These are phyloP conservation scores for Malacoraja senta DNA, from an alignment of 2,797 vertebrate species.

Conservation along the genomic window DNA sequence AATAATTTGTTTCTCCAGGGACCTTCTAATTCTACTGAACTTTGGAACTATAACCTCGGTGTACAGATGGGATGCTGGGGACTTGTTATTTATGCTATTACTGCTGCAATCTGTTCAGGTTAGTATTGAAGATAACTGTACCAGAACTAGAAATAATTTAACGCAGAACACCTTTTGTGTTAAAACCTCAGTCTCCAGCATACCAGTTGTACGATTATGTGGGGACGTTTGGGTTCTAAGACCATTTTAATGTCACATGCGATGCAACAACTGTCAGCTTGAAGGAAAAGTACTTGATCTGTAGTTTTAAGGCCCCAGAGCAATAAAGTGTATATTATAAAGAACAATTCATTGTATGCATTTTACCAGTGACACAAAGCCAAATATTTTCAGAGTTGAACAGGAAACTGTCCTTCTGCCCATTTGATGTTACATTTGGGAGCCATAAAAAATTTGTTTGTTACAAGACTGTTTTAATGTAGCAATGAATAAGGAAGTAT, in stretches of 20 bases:
- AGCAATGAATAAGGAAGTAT: not conserved
- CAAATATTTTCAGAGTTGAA: not conserved
- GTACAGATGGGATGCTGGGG: conserved; percentile 99
- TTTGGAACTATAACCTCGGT: conserved; percentile 76
- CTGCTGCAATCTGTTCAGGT: conserved; percentile 89
- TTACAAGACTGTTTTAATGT: conserved; percentile 8
- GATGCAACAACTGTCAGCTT: not conserved
- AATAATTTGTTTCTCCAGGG: conserved; percentile 58
- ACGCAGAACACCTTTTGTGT: not conserved
- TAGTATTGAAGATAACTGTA: conserved; percentile 42
- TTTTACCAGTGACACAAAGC: not conserved
- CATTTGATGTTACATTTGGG: not conserved
- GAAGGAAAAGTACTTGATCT: not conserved
- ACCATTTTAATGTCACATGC: not conserved
- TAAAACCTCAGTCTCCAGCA: not conserved
- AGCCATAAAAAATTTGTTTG: not conserved
- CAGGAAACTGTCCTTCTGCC: not conserved
- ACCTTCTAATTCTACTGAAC: conserved; percentile 73
- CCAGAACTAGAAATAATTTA: not conserved
- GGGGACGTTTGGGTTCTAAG: not conserved
- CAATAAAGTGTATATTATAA: not conserved
- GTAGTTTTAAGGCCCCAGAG: not conserved
- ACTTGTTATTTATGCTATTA: conserved; percentile 84
- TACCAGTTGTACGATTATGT: not conserved
- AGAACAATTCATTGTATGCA: not conserved